These are phyloP conservation scores for Montipora capitata DNA, from an alignment of 92 coral and sea anemone species.

Conservation along the genomic window DNA sequence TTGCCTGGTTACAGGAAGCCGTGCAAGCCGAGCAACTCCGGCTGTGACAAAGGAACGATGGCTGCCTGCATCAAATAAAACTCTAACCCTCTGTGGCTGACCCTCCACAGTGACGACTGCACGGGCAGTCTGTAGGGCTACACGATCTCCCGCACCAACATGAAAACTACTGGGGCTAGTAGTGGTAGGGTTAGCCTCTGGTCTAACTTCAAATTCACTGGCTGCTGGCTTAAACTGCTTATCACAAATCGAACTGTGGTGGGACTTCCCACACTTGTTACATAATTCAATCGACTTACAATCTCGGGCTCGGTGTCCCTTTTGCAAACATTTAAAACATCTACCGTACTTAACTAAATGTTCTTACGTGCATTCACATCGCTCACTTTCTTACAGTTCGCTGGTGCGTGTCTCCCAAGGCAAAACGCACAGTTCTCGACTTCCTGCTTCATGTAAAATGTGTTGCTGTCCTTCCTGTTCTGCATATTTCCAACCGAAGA, in stretches of 20 bases:
- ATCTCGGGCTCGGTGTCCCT: constrained; percentile 46
- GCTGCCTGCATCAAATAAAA: constrained; percentile 73
- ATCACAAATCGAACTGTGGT: constrained; percentile 1
- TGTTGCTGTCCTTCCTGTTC: background rate
- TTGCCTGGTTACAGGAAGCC: constrained; percentile 11
- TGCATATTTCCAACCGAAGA: no score
- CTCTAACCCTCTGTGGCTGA: constrained; percentile 31
- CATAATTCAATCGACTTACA: constrained; percentile 44
- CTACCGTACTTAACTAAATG: constrained; percentile 38
- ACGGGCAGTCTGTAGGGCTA: constrained; percentile 54
- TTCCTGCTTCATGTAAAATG: constrained; percentile 16
- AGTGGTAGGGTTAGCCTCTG: no score
- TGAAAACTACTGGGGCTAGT: constrained; percentile 32
- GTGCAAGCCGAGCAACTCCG: constrained; percentile 1
- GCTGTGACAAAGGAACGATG: constrained; percentile 53
- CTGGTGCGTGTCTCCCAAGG: constrained; percentile 21
- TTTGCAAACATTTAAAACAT: constrained; percentile 57
- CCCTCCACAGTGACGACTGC: constrained; percentile 43
- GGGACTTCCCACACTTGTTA: constrained; percentile 50
- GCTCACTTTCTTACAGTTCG: constrained; percentile 34
- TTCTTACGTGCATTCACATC: constrained; percentile 21
- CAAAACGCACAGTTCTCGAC: constrained; percentile 26
- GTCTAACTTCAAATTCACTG: no score
- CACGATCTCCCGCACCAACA: constrained; percentile 10
- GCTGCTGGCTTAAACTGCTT: no score